Percentiles rank a stretch among this genome's conserved stretches.
Evolutionary conservation across 2,888 invertebrate genomes (phyloP).

Genomic region (Trissolcus brochymenae): DNA sequence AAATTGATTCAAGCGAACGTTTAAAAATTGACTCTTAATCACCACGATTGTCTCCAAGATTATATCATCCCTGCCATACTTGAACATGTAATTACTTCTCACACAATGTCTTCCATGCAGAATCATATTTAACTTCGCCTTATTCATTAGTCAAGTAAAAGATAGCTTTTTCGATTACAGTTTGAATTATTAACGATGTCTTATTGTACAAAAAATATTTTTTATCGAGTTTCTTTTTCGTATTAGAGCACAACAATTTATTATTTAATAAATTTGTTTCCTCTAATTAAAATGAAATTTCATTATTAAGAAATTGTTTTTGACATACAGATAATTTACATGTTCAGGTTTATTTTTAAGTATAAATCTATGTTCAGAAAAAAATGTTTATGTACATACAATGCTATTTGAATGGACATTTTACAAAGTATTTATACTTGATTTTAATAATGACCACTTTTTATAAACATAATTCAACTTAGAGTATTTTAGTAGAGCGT

Average conservation of each 20-base stretch:
- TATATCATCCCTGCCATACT: constrained; percentile 15
- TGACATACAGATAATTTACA: no score
- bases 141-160: constrained; percentile 25
- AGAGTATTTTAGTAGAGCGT: constrained; percentile 14
- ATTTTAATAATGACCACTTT: no score
- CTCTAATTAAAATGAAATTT: no score
- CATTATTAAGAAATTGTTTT: no score
- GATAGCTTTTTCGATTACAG: constrained; percentile 12
- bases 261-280: no score
- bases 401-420: not conserved
- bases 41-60: not conserved
- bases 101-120: constrained; percentile 15
- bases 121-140: constrained; percentile 23
- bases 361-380: no score
- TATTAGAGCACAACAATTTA: not conserved
- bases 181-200: not conserved
- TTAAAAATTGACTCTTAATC: constrained; percentile 16
- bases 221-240: constrained; percentile 6
- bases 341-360: no score
- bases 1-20: no score
- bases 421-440: no score
- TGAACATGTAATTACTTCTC: constrained; percentile 30
- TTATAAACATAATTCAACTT: not conserved
- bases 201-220: no score
- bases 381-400: no score